Evolutionary conservation across 2,888 invertebrate genomes (phyloP).

Genomic region (Pyrgus malvae): DNA sequence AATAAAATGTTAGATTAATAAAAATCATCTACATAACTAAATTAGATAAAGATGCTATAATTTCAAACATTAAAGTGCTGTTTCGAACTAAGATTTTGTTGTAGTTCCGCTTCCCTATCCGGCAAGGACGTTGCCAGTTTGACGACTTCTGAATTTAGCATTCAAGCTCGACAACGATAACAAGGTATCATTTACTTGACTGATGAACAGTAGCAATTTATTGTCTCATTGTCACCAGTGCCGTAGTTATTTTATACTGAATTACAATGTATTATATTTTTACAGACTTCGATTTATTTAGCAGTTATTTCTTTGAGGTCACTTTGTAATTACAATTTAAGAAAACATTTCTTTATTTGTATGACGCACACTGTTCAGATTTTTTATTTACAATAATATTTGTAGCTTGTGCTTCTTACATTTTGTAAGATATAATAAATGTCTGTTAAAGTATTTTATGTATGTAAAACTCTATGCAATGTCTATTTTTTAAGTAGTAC

Average conservation of each 20-base stretch:
- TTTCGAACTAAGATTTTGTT: constrained; percentile 26
- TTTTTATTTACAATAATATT: no score
- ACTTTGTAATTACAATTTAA: no score
- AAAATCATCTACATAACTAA: not conserved
- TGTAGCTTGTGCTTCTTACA: no score
- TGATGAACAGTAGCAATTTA: constrained; percentile 43
- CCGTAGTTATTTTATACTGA: not conserved
- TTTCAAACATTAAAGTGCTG: constrained; percentile 3
- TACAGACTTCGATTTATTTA: no score
- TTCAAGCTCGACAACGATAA: constrained; percentile 33
- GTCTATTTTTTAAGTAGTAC: no score
- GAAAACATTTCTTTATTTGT: no score
- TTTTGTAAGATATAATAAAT: no score
- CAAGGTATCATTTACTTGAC: constrained; percentile 27
- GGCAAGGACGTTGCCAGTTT: constrained; percentile 71
- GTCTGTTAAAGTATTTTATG: no score
- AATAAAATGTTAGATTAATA: not conserved
- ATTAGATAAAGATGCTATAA: not conserved
- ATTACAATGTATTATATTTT: not conserved
- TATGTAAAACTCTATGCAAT: no score
- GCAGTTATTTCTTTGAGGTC: no score
- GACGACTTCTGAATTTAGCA: constrained; percentile 79
- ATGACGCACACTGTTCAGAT: no score
- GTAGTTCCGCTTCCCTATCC: constrained; percentile 50
- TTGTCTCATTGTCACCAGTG: constrained; percentile 9